phyloP scores from a whole-genome alignment of 2,113 vertebrate genomes.

The Acrocephalus kingi region DNA sequence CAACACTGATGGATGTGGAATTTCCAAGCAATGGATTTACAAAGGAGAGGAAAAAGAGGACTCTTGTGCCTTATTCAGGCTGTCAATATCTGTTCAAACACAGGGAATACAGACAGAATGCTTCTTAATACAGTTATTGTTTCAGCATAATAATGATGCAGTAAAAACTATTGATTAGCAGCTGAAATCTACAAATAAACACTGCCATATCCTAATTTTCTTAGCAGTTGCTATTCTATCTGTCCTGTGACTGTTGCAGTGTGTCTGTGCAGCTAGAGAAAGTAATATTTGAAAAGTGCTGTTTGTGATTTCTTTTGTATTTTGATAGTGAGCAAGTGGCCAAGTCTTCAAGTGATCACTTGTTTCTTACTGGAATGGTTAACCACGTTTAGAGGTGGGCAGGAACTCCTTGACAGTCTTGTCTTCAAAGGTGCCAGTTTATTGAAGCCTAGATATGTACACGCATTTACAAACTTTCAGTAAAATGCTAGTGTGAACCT shows the following conservation, averaged over 20 bases:
- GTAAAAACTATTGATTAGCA: neutral
- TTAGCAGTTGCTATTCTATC: neutral
- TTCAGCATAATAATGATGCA: neutral
- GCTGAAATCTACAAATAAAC: neutral
- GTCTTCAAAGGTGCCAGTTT: neutral
- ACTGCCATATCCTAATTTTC: neutral
- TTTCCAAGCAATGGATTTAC: conserved; percentile 8
- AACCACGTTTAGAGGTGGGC: neutral
- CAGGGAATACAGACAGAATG: neutral
- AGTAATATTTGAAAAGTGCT: neutral
- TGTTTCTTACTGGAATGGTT: neutral
- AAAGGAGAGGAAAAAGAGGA: neutral
- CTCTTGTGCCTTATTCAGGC: neutral
- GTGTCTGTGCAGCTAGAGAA: neutral
- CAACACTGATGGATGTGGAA: conserved; percentile 33
- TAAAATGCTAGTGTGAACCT: neutral
- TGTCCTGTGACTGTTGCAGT: neutral
- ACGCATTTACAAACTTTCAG: neutral
- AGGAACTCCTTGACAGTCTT: neutral
- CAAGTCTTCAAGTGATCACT: neutral
- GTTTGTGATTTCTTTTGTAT: neutral
- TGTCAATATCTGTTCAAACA: conserved; percentile 34
- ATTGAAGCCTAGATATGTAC: neutral
- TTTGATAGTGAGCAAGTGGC: neutral
- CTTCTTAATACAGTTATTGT: neutral